These are phyloP conservation scores for Pachyrhynchus sulphureomaculatus DNA, from an alignment of 1,140 invertebrate genomes.

Conservation along the genomic window DNA sequence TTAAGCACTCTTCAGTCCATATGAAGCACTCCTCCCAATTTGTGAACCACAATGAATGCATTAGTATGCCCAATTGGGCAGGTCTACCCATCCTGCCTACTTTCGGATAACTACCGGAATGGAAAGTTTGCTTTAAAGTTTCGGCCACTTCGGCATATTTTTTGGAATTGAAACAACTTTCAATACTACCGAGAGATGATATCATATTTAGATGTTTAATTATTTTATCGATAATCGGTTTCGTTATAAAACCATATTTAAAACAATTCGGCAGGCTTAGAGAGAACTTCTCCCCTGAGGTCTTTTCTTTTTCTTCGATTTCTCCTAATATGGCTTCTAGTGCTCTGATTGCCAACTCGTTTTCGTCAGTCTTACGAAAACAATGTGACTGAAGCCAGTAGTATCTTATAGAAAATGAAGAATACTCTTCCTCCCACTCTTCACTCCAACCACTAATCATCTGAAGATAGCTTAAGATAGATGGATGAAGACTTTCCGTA, in stretches of 20 bases:
- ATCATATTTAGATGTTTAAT: slow-evolving; percentile 56
- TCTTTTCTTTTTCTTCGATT: slow-evolving; percentile 47
- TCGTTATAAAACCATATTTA: slow-evolving; percentile 54
- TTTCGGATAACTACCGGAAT: slow-evolving; percentile 48
- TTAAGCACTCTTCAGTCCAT: slow-evolving; percentile 73
- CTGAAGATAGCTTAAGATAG: slow-evolving; percentile 40
- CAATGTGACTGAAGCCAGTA: slow-evolving; percentile 59
- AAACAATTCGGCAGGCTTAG: slow-evolving; percentile 57
- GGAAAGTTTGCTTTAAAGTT: slow-evolving; percentile 62
- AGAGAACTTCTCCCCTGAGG: slow-evolving; percentile 41
- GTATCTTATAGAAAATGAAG: slow-evolving; percentile 52
- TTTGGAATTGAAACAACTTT: slow-evolving; percentile 62
- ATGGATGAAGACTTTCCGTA: slow-evolving; percentile 23
- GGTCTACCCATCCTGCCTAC: slow-evolving; percentile 53
- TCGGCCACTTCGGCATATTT: slow-evolving; percentile 64
- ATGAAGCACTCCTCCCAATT: slow-evolving; percentile 66
- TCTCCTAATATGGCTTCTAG: slow-evolving; percentile 53
- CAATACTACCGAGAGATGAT: slow-evolving; percentile 57
- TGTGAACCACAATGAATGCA: slow-evolving; percentile 70
- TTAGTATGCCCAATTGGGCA: slow-evolving; percentile 61
- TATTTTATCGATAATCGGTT: slow-evolving; percentile 52
- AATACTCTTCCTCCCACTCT: slow-evolving; percentile 51
- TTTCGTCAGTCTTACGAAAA: slow-evolving; percentile 55
- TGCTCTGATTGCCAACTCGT: slow-evolving; percentile 54
- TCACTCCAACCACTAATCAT: slow-evolving; percentile 51